Evolutionary conservation across 2,797 vertebrate genomes (phyloP).

Genomic region (Sebastolobus alascanus): DNA sequence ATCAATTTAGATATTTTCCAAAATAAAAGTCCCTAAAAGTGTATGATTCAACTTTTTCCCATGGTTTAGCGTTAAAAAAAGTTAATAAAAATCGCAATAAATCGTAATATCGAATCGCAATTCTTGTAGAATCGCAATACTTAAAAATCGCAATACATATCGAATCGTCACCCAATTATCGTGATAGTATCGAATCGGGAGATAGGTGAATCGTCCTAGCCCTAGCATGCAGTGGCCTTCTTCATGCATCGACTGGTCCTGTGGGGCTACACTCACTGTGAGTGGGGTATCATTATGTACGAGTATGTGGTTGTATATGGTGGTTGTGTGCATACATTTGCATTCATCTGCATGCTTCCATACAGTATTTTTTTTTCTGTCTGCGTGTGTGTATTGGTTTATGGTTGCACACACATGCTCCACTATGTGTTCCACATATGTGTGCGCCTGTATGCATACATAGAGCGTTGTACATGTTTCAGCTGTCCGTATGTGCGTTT

Average conservation of each 20-base stretch:
- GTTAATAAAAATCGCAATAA: too few species aligned
- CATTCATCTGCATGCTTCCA: background rate
- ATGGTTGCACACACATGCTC: constrained; percentile 2
- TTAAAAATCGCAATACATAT: too few species aligned
- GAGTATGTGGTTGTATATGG: background rate
- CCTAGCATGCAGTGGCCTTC: background rate
- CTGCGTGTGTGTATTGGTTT: constrained; percentile 4
- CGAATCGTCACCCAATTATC: too few species aligned
- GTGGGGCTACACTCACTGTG: background rate
- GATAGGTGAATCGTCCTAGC: too few species aligned
- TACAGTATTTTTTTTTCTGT: background rate
- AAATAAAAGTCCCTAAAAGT: too few species aligned
- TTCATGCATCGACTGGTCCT: background rate
- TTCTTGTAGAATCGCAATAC: too few species aligned
- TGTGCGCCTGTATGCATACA: constrained; percentile 34
- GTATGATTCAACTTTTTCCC: too few species aligned
- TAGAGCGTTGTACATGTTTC: background rate
- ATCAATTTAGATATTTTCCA: too few species aligned
- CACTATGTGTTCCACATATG: constrained; percentile 11
- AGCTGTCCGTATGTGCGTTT: constrained; percentile 33
- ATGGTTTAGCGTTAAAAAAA: too few species aligned
- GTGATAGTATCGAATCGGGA: too few species aligned
- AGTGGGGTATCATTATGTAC: constrained; percentile 2
- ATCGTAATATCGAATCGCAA: too few species aligned
- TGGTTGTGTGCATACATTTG: constrained; percentile 14